Evolutionary conservation across 2,888 invertebrate species (phyloP), one percentile per base, ranked within the genome.

Genomic region (Xanthostigma xanthostigma): DNA sequence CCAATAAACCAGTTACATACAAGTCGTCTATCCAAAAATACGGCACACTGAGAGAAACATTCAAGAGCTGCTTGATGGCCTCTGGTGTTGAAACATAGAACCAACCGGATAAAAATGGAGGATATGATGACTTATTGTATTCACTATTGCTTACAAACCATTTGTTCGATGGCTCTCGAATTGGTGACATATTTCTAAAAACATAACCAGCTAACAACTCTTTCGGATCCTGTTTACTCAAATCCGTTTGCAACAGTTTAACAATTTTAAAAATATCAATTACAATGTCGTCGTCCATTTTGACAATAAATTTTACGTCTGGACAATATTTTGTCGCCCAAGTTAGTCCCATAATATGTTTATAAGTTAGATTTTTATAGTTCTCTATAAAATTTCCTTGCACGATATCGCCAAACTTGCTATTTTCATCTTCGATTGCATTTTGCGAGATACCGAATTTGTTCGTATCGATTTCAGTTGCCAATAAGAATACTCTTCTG

Each of bases 11-110:
- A 1, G 92, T 93, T 0, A 93, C 67, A 62, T 81, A 84, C 41
- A 87, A 81, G 62, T 94, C 93, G 60, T 94, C 93, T 51, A 94
- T 90, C 92, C 93, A 94, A 67, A 94, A 92, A 57, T 81, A 85
- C 13, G 74, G 69, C n/a, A 76, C 68, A 36, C 66, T 61, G 35
- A 67, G 61, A 1, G 79, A 74, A 54, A 74, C 68, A 3, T 69
- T 60, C 17, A 77, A 69, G 45, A 93, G 60, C 14, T 67, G 68
- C 13, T 61, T 60, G 1, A 81, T 82, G 2, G 79, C 74, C 53
- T 73, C 67, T 0, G 79, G 75, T 49, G 81, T 84, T 3, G 85
- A 83, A 2, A 87, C 69, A 56, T 91, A 91, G 57, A 87, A 74
- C 89, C 89, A 90, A 1, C 90, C 90, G 6, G 88, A 88, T 9